Base-by-base conservation (phyloP, 2,797 vertebrate species). In the Taeniopygia guttata region DNA sequence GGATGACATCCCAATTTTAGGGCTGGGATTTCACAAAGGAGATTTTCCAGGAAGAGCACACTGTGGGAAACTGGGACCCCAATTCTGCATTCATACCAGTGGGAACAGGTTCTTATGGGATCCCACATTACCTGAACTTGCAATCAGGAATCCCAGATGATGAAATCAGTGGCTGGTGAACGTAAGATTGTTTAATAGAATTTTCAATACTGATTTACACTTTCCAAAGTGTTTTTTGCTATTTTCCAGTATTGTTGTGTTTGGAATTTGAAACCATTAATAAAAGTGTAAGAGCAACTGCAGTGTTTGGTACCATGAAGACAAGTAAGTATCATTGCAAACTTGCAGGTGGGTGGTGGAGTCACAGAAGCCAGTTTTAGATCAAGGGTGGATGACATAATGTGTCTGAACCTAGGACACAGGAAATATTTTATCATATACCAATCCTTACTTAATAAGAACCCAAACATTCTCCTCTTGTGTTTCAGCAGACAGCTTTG, bases 241-340 rank as follows among this genome's bases (percentile, higher is more conserved):
- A 6, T 94, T 96, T 34, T 70, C 34, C 55, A 54, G 22, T 66
- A 16, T 23, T 84, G 64, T 82, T 94, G 27, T 77, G 19, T 34
- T 74, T 83, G 70, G 11, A 55, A 55, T 89, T 95, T 80, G 60
- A 91, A 89, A 45, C 19, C 42, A 75, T 81, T 72, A 45, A 48
- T 87, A 52, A 92, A 90, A 38, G 30, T 66, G 0, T 70, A 48
- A 54, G 46, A 90, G 12, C 43, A 93, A 11, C 72, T 52, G 36
- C 63, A 16, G 22, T 22, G n/a, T 64, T 54, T 77, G 51, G 38
- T 89, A 10, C 46, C 16, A 17, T 2, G 45, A 93, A 79, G 79
- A 90, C 51, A 74, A 66, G 84, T 94, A 84, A 94, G 84, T 94
- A 85, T 49, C 55, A 38, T 3, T 87, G 40, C 60, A 77, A 58